Evolutionary conservation across 2,888 invertebrate genomes (phyloP), one percentile per base, ranked within the genome.

Genomic region (Herminia tarsipennalis): DNA sequence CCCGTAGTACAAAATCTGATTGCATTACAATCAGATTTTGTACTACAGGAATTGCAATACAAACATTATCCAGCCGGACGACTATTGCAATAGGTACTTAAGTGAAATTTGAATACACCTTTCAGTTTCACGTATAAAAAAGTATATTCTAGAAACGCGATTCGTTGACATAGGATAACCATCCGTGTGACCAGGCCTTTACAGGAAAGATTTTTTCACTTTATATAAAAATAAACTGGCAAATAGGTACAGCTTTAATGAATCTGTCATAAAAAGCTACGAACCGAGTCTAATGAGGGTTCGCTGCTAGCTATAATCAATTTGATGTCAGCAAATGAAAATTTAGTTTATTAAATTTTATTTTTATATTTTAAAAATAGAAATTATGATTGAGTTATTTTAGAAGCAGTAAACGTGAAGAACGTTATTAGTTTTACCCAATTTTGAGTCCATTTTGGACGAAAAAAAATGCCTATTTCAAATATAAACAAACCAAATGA

Each of bases 191-290:
- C 1, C 13, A 9, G 13, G 14, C 6, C 29, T 22, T 12, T 10
- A 14, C 12, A 21, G 20, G 6, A 21, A 29, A 29, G 2, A 22
- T 32, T 25, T 25, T 29, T 40, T 32, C 38, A 43, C 44, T 61
- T 50, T 50, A 56, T 44, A 46, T 34, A 42, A 39, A 49, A 44
- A 51, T 20, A 47, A 53, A 50, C 57, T 49, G 41, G 49, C 44
- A 50, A 66, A 62, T 54, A 59, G 62, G 62, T 62, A 33, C 39
- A 55, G 62, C 45, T 54, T 61, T 66, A 66, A 66, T 66, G 69
- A 66, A 59, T 62, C 59, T 62, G 66, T 69, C 66, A 62, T 62
- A 56, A 69, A 66, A 66, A 69, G 52, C 58, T 48, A 56, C 50
- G 55, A 43, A 14, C 51, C 59, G 43, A 51, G 52, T 54, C 59